phyloP scores from a whole-genome alignment of 2,113 vertebrate genomes.

The Aplodontia rufa region DNA sequence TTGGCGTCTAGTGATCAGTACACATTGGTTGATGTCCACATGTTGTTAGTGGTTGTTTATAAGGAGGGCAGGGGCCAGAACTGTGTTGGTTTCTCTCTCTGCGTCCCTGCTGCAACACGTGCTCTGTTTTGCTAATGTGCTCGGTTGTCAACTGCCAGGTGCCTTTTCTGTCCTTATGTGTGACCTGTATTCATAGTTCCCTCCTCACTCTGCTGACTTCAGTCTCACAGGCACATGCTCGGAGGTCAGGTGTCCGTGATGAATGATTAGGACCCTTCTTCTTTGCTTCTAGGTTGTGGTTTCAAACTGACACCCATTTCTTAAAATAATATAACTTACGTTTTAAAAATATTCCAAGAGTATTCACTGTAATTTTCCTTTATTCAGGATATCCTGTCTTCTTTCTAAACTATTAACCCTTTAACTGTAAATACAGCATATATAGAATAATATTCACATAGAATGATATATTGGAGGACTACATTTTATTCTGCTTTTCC shows the following conservation, averaged over 20 bases:
- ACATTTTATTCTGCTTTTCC: not conserved
- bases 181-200: not conserved
- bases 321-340: not conserved
- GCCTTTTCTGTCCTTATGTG: not conserved
- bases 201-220: not conserved
- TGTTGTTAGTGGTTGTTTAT: not conserved
- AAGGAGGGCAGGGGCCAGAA: not conserved
- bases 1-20: not conserved
- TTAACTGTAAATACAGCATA: not conserved
- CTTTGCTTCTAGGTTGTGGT: not conserved
- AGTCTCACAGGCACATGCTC: not conserved
- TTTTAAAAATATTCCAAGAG: not conserved
- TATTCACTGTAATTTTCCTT: not conserved
- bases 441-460: not conserved
- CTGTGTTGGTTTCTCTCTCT: accelerated
- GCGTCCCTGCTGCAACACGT: not conserved
- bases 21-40: not conserved
- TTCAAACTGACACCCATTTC: not conserved
- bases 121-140: not conserved
- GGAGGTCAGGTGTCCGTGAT: not conserved
- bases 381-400: not conserved
- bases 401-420: not conserved
- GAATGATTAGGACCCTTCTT: not conserved
- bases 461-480: not conserved
- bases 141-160: not conserved